Evolutionary conservation across 2,113 vertebrate genomes (phyloP).

Genomic region (Vulpes ferrilata): DNA sequence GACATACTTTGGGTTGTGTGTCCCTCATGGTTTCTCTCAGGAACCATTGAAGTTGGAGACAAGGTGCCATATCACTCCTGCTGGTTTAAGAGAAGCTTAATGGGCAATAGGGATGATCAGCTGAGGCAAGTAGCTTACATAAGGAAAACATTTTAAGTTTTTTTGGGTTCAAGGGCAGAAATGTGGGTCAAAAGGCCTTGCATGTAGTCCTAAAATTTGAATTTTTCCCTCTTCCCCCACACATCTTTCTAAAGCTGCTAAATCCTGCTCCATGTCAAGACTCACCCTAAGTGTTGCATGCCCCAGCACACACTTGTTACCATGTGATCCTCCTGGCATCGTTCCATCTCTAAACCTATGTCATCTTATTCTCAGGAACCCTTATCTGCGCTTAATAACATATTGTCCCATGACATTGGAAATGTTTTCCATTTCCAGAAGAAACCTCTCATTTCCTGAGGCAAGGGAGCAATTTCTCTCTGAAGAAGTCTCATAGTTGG

Average conservation of each 20-base stretch:
- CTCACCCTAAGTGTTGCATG: neutral
- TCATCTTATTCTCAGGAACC: neutral
- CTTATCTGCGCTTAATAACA: neutral
- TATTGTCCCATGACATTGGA: neutral
- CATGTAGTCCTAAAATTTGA: neutral
- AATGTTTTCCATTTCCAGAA: constrained; percentile 14
- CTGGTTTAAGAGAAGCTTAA: neutral
- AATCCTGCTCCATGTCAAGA: neutral
- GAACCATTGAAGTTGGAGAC: neutral
- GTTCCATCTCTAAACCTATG: neutral
- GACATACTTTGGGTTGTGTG: neutral
- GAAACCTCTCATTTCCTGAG: neutral
- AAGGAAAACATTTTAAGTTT: neutral
- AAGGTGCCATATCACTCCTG: neutral
- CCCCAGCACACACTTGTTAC: neutral
- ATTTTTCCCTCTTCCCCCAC: neutral
- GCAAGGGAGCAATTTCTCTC: neutral
- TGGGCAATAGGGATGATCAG: neutral
- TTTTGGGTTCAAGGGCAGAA: neutral
- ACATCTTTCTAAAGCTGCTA: neutral
- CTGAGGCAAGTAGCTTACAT: neutral
- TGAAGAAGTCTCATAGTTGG: neutral
- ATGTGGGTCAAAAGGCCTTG: neutral
- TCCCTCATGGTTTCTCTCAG: neutral
- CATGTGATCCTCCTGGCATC: neutral